A percentile compares a stretch with the other conserved stretches of the same genome.
Conservation (phyloP, 2,888 invertebrate genomes). For the Eupithecia tripunctaria region DNA sequence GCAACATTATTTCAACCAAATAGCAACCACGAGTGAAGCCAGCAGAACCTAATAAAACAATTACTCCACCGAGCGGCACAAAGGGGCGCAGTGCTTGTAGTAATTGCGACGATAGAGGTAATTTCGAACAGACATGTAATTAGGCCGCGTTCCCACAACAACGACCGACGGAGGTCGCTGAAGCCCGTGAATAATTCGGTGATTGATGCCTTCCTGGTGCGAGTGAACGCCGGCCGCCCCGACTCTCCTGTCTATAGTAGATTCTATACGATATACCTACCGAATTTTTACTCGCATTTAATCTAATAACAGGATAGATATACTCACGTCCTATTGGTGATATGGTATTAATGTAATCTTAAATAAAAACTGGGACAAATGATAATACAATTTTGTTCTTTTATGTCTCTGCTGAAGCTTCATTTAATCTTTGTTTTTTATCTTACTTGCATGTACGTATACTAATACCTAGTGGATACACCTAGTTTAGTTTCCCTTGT, state of each 20-base stretch:
- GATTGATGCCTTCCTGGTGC: slow-evolving; percentile 29
- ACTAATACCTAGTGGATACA: no score
- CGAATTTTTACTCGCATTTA: no score
- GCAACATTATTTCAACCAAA: neutral
- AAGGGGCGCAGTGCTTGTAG: slow-evolving; percentile 12
- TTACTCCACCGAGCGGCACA: slow-evolving; percentile 1
- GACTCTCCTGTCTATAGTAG: neutral
- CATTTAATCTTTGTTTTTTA: no score
- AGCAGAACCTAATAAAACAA: slow-evolving; percentile 6
- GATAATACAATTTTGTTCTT: no score
- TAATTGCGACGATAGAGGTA: slow-evolving; percentile 14
- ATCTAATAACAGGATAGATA: no score
- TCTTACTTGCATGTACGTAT: no score
- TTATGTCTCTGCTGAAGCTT: no score
- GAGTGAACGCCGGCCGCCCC: neutral
- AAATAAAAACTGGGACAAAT: no score
- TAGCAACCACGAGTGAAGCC: neutral
- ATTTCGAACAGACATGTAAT: slow-evolving; percentile 27
- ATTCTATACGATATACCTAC: neutral
- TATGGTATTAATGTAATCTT: no score
- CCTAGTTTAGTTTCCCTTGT: no score
- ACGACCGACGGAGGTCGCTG: slow-evolving; percentile 21
- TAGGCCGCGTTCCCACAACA: slow-evolving; percentile 25
- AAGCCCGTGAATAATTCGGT: slow-evolving; percentile 33
- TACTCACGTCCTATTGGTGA: no score